phyloP scores from a whole-genome alignment of 2,797 vertebrate genomes.

The Muscicapa comitata region DNA sequence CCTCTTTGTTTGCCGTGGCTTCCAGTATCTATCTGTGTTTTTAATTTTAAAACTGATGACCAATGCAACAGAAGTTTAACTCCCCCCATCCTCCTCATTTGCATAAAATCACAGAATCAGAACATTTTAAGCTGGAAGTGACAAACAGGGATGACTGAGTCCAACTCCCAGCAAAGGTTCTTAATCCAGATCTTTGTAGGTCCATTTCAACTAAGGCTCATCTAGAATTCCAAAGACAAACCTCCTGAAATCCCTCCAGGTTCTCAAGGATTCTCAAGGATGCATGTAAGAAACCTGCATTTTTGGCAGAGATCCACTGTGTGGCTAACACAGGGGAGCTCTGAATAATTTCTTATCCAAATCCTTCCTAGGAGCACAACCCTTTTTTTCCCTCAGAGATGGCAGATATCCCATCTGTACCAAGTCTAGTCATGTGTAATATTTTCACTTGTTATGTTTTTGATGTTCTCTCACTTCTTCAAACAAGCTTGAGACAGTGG shows the following conservation, averaged over 20 bases:
- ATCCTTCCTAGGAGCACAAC: background rate
- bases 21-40: background rate
- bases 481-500: background rate
- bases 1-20: background rate
- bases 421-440: background rate
- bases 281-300: background rate
- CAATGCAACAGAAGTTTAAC: background rate
- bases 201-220: background rate
- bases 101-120: background rate
- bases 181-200: background rate
- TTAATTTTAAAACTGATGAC: background rate
- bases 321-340: background rate
- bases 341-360: background rate
- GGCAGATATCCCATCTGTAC: conserved; percentile 8
- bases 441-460: conserved; percentile 28
- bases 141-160: background rate
- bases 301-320: background rate
- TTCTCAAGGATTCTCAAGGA: background rate
- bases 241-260: background rate
- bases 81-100: rapidly evolving
- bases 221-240: background rate
- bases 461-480: background rate
- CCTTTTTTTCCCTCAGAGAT: background rate
- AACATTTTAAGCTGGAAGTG: background rate
- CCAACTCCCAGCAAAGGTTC: background rate